Base-by-base conservation (phyloP, 2,113 vertebrate species). In the Cyanoliseus patagonus region DNA sequence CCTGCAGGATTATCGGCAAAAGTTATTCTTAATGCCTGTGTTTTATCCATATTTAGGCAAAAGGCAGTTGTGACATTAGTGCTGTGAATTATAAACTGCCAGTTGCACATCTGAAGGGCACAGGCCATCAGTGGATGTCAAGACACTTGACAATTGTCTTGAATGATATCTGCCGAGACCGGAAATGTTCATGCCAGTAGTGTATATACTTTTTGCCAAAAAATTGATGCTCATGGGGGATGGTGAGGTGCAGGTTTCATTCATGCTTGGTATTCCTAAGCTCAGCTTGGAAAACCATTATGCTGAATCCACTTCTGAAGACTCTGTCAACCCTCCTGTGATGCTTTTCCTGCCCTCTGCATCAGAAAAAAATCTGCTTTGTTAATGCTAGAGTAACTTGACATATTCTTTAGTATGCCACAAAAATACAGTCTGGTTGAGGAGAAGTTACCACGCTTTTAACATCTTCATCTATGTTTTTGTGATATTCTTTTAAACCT, bases 161-260 rank as follows among this genome's bases (percentile, higher is more conserved):
- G 49, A 88, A 66, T 67, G 18, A 66, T 31, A 62, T 7, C 63
- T 77, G 6, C 5, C 64, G 47, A 86, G 30, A 61, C 17, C 61
- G 15, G 27, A 23, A 93, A 39, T 84, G 11, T 7, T 72, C 10
- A 37, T 5, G 2, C 39, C n/a, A 63, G 22, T 44, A 4, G 7
- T 52, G 9, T 88, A 27, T 55, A 53, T 17, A 3, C 13, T 51
- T 9, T 22, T 44, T 44, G 8, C 1, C 11, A 46, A 74, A 85
- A 68, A 28, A 7, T 4, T 9, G 11, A 22, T 17, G 46, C 8
- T 19, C 0, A 0, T n/a, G n/a, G n/a, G 23, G 10, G 4, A 16
- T 19, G 18, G 3, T 4, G 2, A 83, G 7, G 4, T 37, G 28
- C 4, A 80, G 10, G 1, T 81, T 88, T 84, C 20, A 37, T 47